Percentiles rank a stretch among this genome's conserved stretches.
phyloP scores from a whole-genome alignment of 35 echinoderm and acorn worm genomes.

The Patiria miniata region DNA sequence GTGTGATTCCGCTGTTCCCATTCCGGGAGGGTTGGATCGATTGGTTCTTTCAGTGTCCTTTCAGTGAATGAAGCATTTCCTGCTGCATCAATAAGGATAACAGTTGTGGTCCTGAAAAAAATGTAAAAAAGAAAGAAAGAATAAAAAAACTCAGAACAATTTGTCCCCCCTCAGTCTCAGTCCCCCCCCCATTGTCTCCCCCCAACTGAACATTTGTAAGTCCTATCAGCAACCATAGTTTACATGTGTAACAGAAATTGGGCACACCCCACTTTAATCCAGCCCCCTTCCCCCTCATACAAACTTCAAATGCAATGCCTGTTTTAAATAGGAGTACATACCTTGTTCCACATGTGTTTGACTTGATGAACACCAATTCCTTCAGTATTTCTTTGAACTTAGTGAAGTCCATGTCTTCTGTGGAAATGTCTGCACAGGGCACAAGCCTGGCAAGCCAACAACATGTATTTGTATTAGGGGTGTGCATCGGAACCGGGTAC shows the following conservation, averaged over 20 bases:
- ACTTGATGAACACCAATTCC: constrained; percentile 1
- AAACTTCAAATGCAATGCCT: too few relatives aligned
- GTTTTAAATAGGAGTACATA: not conserved
- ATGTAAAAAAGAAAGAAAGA: not conserved
- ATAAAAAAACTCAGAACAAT: too few relatives aligned
- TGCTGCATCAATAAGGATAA: constrained; percentile 44
- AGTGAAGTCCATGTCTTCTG: not conserved
- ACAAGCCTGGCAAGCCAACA: too few relatives aligned
- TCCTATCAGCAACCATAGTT: too few relatives aligned
- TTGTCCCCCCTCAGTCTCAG: too few relatives aligned
- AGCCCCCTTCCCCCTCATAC: too few relatives aligned
- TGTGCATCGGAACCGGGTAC: too few relatives aligned
- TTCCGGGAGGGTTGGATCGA: not conserved
- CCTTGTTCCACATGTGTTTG: constrained; percentile 12
- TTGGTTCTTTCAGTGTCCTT: constrained; percentile 43
- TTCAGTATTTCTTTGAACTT: not conserved
- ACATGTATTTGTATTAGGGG: too few relatives aligned
- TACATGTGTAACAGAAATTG: too few relatives aligned
- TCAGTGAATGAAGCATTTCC: constrained; percentile 47
- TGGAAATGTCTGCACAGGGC: not conserved
- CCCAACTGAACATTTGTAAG: too few relatives aligned
- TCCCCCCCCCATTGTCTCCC: too few relatives aligned
- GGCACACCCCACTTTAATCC: too few relatives aligned
- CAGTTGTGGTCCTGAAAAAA: constrained; percentile 45
- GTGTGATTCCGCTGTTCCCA: constrained; percentile 11